phyloP scores from a whole-genome alignment of 1,140 invertebrate species.

The Drepana arcuata region DNA sequence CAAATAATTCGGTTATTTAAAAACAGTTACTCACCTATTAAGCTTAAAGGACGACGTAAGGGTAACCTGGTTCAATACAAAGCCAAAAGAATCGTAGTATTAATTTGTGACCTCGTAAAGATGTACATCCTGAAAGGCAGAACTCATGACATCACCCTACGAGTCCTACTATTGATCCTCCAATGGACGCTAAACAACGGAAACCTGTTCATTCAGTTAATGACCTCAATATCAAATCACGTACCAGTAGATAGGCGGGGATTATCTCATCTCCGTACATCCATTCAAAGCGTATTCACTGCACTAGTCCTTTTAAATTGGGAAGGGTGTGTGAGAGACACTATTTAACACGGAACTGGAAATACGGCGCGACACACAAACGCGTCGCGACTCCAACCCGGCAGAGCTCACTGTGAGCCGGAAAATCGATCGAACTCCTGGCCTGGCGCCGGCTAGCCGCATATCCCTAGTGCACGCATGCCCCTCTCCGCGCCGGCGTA shows the following conservation, averaged over 20 bases:
- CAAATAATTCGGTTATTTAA: too few species aligned
- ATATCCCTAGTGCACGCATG: conserved; percentile 61
- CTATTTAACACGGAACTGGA: too few species aligned
- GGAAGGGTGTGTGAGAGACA: too few species aligned
- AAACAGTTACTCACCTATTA: too few species aligned
- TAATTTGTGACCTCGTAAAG: too few species aligned
- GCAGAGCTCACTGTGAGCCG: conserved; percentile 30
- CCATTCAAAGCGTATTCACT: conserved; percentile 40
- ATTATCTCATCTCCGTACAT: conserved; percentile 55
- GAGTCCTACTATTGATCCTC: conserved; percentile 37
- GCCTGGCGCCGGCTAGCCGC: conserved; percentile 61
- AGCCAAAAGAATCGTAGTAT: too few species aligned
- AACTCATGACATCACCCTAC: conserved; percentile 34
- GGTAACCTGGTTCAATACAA: too few species aligned
- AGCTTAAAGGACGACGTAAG: too few species aligned
- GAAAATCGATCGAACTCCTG: conserved; percentile 57
- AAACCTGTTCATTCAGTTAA: conserved; percentile 11
- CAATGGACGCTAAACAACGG: conserved; percentile 17
- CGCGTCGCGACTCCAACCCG: conserved; percentile 38
- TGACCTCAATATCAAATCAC: conserved; percentile 13
- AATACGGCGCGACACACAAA: conserved; percentile 28
- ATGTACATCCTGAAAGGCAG: too few species aligned
- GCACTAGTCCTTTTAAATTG: too few species aligned
- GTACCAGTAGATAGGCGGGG: conserved; percentile 31
- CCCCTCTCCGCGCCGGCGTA: conserved; percentile 36